phyloP scores from a whole-genome alignment of 2,113 vertebrate species.

The Climacteris rufus region DNA sequence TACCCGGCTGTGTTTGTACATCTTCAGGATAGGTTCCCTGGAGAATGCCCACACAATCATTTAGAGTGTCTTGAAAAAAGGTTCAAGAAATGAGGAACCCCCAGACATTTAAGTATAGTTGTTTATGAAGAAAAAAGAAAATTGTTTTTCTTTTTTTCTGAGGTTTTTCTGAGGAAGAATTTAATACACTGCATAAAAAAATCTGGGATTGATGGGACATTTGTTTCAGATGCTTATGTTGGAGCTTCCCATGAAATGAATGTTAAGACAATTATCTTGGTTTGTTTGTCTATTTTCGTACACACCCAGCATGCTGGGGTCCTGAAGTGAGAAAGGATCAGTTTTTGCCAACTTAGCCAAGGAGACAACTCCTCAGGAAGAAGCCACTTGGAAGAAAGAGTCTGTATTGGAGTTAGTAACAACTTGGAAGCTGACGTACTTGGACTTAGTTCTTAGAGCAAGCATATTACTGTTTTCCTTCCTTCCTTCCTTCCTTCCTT shows the following conservation, averaged over 20 bases:
- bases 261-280: background rate
- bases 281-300: background rate
- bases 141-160: background rate
- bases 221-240: background rate
- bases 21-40: background rate
- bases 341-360: background rate
- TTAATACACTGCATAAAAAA: background rate
- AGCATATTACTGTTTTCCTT: background rate
- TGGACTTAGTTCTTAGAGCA: background rate
- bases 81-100: background rate
- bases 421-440: background rate
- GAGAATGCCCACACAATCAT: background rate
- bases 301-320: rapidly evolving
- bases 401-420: background rate
- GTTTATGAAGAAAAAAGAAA: background rate
- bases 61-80: background rate
- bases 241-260: background rate
- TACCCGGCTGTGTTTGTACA: background rate
- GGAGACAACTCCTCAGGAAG: background rate
- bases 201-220: background rate
- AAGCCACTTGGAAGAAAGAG: background rate
- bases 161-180: background rate
- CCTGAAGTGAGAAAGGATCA: background rate
- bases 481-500: background rate
- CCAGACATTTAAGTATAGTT: background rate